Evolutionary conservation across 1,140 invertebrate species (phyloP), one percentile per base, ranked within the genome.

Genomic region (Hydropsyche tenuis): DNA sequence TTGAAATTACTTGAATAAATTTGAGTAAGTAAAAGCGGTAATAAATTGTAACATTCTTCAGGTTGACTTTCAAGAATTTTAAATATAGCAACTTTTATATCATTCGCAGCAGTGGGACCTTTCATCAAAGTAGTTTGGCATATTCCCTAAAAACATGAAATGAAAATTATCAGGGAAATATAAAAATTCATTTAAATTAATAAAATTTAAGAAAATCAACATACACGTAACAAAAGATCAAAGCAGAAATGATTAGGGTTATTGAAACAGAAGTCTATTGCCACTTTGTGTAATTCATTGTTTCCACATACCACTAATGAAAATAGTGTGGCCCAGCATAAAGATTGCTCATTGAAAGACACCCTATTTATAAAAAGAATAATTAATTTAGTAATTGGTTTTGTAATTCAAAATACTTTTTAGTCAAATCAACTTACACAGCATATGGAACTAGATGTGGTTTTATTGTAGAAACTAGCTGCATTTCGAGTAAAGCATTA

Each of bases 251-350:
- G 83, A n/a, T 78, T 79, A 0, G 80, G 81, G 14, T 80, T 79
- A 0, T 66, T 69, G 16, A 84, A 53, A 1, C 85, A 37, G 56
- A 83, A 84, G 63, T 84, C 81, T 7, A 82, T 80, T 0, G 84
- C 82, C 0, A 80, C 73, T 20, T 75, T 78, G 11, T 82, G 75
- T 0, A 85, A 77, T 0, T 84, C 81, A 0, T 80, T 80, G 16
- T 82, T 78, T 0, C 83, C 83, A 1, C 81, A 66, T 56, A 83
- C 80, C 6, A 83, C 78, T 11, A 85, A 73, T 0, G 80, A 74
- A 76, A 85, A 85, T 3, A 84, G 70, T 5, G 84, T 80, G 18
- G 82, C 79, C 84, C 84, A 85, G 73, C 82, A 82, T 6, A 85
- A 60, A 62, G 83, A 82, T 66, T 83, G 82, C 37, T 85, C 84